These are phyloP conservation scores for Halesus radiatus DNA, from an alignment of 1,140 invertebrate species.

Conservation along the genomic window DNA sequence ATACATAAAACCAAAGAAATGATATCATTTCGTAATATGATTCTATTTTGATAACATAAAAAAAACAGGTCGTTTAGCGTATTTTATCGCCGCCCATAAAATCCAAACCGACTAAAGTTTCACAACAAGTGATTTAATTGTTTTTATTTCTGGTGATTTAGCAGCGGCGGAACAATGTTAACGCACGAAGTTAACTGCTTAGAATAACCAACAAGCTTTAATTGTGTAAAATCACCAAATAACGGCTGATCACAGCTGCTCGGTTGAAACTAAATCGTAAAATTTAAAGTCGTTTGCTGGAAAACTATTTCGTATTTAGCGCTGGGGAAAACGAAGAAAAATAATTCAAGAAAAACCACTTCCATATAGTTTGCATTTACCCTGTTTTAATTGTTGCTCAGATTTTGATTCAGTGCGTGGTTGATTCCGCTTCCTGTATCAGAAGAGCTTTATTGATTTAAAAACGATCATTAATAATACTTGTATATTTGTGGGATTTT, in stretches of 20 bases:
- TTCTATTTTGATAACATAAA: no score
- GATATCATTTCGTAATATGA: no score
- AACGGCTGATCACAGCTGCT: conserved; percentile 21
- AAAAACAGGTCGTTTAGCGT: no score
- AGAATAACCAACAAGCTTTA: no score
- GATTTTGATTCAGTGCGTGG: neutral
- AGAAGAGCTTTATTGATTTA: no score
- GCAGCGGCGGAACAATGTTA: neutral
- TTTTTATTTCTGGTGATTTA: conserved; percentile 6
- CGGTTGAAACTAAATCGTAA: conserved; percentile 35
- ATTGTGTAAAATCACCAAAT: neutral
- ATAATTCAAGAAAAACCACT: neutral
- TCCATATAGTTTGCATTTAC: conserved; percentile 3
- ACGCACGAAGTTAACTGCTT: conserved; percentile 5
- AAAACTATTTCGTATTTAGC: conserved; percentile 6
- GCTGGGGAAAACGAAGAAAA: neutral
- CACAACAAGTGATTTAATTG: conserved; percentile 1
- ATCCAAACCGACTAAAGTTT: neutral
- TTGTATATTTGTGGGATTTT: no score
- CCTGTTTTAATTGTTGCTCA: neutral
- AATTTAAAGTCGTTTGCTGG: conserved; percentile 48
- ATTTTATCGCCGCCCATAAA: no score
- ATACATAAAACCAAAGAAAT: no score
- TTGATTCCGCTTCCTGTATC: no score
- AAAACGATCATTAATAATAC: no score